These are phyloP conservation scores for Nanorana parkeri DNA, from an alignment of 2,113 vertebrate species.

Conservation along the genomic window DNA sequence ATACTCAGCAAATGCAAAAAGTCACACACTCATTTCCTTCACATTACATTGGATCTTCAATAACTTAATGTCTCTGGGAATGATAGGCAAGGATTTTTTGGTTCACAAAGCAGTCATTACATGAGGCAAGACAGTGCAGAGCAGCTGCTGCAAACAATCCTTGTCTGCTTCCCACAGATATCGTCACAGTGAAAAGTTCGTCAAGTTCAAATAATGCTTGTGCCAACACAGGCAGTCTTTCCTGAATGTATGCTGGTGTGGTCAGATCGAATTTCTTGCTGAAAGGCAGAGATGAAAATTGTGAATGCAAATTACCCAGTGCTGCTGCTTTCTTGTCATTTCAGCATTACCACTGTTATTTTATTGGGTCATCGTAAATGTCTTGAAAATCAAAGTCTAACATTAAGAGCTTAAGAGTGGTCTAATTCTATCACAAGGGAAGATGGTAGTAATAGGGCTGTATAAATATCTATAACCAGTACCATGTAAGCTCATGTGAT, in stretches of 20 bases:
- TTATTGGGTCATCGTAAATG: background rate
- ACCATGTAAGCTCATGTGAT: no score
- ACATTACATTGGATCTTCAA: background rate
- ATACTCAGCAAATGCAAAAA: background rate
- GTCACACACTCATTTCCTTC: no score
- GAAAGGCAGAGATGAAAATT: no score
- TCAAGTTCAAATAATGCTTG: background rate
- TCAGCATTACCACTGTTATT: background rate
- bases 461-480: no score
- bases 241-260: background rate
- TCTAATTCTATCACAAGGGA: no score
- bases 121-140: background rate
- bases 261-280: background rate
- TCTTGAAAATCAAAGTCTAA: no score
- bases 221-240: background rate
- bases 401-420: no score
- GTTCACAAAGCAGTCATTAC: background rate
- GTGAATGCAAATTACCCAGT: conserved; percentile 2
- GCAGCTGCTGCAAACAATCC: background rate
- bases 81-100: conserved; percentile 1
- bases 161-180: background rate
- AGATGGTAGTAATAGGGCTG: no score
- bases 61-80: background rate
- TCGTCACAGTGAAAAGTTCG: background rate
- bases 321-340: background rate